Evolutionary conservation across 2,797 vertebrate species (phyloP).

Genomic region (Valencia hispanica): DNA sequence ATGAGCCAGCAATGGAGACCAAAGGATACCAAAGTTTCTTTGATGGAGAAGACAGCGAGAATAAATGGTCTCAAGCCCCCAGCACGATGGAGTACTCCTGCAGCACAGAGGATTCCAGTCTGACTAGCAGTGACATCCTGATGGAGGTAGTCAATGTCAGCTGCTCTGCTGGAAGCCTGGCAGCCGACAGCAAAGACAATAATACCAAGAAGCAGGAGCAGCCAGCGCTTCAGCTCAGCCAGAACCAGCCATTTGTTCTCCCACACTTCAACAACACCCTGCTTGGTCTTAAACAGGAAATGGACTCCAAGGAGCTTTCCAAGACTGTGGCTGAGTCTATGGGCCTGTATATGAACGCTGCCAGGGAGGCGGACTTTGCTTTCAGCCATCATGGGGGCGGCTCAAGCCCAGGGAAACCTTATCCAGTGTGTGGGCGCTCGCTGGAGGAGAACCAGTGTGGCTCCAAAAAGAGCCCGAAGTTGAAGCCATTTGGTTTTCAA

Average conservation of each 20-base stretch:
- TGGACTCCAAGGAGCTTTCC: conserved; percentile 97
- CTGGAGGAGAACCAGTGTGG: conserved; percentile 81
- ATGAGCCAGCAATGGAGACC: conserved; percentile 94
- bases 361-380: conserved; percentile 91
- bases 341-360: conserved; percentile 98
- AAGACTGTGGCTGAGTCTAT: conserved; percentile 97
- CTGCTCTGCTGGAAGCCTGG: conserved; percentile 80
- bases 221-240: conserved; percentile 85
- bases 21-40: conserved; percentile 97
- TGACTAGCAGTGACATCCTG: conserved; percentile 84
- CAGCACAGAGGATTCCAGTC: conserved; percentile 82
- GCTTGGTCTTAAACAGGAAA: conserved; percentile 87
- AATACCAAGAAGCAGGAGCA: conserved; percentile 88
- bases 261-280: conserved; percentile 84
- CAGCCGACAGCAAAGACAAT: conserved; percentile 76
- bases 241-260: conserved; percentile 84
- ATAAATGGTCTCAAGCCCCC: conserved; percentile 91
- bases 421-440: conserved; percentile 85
- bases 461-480: conserved; percentile 75
- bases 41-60: conserved; percentile 91
- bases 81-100: conserved; percentile 85
- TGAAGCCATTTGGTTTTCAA: conserved; percentile 84
- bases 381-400: conserved; percentile 87
- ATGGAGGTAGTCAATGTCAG: conserved; percentile 92
- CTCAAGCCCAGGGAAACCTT: conserved; percentile 87